Evolutionary conservation across 2,113 vertebrate species (phyloP).

Genomic region (Cettia cetti): DNA sequence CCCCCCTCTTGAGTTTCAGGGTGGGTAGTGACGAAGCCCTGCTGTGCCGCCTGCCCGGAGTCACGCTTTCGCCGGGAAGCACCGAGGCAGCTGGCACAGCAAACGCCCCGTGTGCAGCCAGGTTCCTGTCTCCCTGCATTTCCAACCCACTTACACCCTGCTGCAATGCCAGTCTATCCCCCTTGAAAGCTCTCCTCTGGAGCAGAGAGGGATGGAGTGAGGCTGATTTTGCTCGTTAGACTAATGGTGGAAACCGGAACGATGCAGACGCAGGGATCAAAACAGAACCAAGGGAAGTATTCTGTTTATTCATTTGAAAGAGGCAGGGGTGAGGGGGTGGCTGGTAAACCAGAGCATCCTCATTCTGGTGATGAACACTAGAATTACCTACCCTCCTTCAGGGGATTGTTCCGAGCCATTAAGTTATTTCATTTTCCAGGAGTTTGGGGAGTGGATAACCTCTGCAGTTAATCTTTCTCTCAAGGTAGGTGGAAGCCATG

Average conservation of each 20-base stretch:
- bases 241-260: background rate
- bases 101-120: rapidly evolving
- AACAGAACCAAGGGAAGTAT: background rate
- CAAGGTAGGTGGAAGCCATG: background rate
- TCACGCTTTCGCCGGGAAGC: rapidly evolving
- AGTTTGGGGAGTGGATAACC: background rate
- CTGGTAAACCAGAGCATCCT: background rate
- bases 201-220: background rate
- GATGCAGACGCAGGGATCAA: rapidly evolving
- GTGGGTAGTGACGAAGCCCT: background rate
- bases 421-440: conserved; percentile 26
- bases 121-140: rapidly evolving
- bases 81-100: background rate
- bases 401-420: background rate
- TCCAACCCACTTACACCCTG: background rate
- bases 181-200: background rate
- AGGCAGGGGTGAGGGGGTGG: background rate
- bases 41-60: background rate
- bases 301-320: background rate
- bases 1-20: conserved; percentile 35
- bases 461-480: background rate
- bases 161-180: background rate
- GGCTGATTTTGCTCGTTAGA: background rate
- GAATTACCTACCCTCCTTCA: conserved; percentile 15
- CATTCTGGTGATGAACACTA: background rate